Evolutionary conservation across 2,888 invertebrate genomes (phyloP).

Genomic region (Mythimna lalbum): DNA sequence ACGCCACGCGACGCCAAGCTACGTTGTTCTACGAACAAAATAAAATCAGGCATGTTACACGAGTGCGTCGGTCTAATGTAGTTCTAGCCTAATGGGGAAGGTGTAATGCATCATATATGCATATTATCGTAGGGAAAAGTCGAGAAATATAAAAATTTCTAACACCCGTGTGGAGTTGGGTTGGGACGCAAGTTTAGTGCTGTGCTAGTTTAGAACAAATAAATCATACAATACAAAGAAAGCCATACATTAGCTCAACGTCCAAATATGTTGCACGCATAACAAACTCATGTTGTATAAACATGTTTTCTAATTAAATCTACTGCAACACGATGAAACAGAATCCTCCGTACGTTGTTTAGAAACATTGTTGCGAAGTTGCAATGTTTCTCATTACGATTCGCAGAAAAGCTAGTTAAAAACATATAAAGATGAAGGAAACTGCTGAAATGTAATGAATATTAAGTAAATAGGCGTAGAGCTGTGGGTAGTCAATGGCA

Average conservation of each 20-base stretch:
- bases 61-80: no score
- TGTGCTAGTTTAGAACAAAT: slow-evolving; percentile 16
- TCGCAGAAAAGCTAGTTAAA: slow-evolving; percentile 38
- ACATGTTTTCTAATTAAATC: slow-evolving; percentile 43
- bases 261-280: slow-evolving; percentile 38
- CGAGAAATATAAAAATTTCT: no score
- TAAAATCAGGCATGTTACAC: no score
- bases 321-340: slow-evolving; percentile 31
- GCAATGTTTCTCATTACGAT: slow-evolving; percentile 23
- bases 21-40: no score
- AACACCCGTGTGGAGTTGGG: no score
- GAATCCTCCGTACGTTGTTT: slow-evolving; percentile 25
- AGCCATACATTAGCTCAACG: slow-evolving; percentile 29
- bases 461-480: neutral
- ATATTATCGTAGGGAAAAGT: no score
- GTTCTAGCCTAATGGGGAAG: no score
- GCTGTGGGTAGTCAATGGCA: slow-evolving; percentile 7
- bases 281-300: slow-evolving; percentile 51
- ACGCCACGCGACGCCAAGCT: no score
- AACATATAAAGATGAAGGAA: slow-evolving; percentile 35
- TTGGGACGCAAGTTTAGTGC: no score
- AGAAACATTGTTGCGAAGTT: slow-evolving; percentile 31
- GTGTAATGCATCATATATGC: no score
- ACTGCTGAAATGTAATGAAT: slow-evolving; percentile 21
- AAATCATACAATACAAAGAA: slow-evolving; percentile 27